Percentiles rank a stretch among this genome's conserved stretches.
These are phyloP conservation scores for Streblospio benedicti DNA, from an alignment of 1,140 invertebrate genomes.

Conservation along the genomic window DNA sequence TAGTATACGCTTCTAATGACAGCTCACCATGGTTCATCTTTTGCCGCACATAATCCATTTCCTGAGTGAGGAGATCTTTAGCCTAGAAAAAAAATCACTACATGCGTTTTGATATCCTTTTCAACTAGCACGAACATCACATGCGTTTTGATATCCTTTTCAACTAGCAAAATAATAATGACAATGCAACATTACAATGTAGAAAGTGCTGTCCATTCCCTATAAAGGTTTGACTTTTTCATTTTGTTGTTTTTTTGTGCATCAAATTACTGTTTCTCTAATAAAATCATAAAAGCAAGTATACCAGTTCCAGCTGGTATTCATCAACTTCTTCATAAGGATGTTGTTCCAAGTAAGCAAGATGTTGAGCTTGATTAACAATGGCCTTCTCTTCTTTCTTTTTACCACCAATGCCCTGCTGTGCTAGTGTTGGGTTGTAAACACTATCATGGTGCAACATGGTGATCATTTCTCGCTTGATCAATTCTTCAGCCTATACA, in stretches of 20 bases:
- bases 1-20: slow-evolving; percentile 77
- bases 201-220: too few relatives aligned
- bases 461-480: slow-evolving; percentile 92
- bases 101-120: neutral
- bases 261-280: too few relatives aligned
- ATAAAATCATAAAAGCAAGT: too few relatives aligned
- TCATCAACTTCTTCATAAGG: slow-evolving; percentile 66
- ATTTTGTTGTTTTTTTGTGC: too few relatives aligned
- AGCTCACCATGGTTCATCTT: slow-evolving; percentile 93
- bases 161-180: too few relatives aligned
- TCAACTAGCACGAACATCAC: neutral
- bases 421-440: slow-evolving; percentile 47
- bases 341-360: slow-evolving; percentile 73
- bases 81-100: slow-evolving; percentile 47
- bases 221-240: too few relatives aligned
- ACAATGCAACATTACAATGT: too few relatives aligned
- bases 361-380: slow-evolving; percentile 58
- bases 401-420: slow-evolving; percentile 40
- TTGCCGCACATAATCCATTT: slow-evolving; percentile 81
- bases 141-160: too few relatives aligned
- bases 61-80: slow-evolving; percentile 60
- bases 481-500: slow-evolving; percentile 81
- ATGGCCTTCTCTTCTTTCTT: slow-evolving; percentile 37
- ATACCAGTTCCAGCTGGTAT: too few relatives aligned
- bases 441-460: slow-evolving; percentile 82